Evolutionary conservation across 1,140 invertebrate genomes (phyloP).

Genomic region (Pteromalus puparum): DNA sequence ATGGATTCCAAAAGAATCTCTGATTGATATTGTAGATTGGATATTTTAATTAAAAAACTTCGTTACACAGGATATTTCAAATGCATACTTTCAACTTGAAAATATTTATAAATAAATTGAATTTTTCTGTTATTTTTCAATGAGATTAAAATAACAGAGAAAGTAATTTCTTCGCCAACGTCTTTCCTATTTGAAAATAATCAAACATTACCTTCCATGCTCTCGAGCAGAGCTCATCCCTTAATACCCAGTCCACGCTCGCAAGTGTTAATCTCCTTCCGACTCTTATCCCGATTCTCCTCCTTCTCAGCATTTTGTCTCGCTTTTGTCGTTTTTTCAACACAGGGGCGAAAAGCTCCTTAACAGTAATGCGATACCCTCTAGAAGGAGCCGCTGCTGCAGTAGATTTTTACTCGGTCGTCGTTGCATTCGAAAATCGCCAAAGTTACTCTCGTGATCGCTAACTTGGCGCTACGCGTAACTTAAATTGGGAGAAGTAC

Average conservation of each 20-base stretch:
- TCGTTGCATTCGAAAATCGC: constrained; percentile 15
- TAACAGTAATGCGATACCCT: constrained; percentile 68
- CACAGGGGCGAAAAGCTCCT: constrained; percentile 62
- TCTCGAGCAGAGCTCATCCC: neutral
- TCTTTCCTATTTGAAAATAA: no score
- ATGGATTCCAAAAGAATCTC: no score
- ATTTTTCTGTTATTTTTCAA: no score
- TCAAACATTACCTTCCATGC: no score
- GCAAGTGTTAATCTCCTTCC: constrained; percentile 35
- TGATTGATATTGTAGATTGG: no score
- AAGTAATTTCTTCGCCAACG: no score
- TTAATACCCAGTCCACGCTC: neutral
- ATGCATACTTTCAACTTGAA: no score
- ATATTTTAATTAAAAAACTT: no score
- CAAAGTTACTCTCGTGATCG: neutral
- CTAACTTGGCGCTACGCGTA: constrained; percentile 13
- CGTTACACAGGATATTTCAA: no score
- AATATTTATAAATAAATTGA: no score
- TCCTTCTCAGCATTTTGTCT: constrained; percentile 3
- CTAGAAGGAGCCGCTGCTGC: constrained; percentile 17
- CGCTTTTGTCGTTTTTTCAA: constrained; percentile 14
- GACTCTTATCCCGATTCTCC: neutral
- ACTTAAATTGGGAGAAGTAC: constrained; percentile 24
- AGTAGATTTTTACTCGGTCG: no score
- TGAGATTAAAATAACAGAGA: no score